Percentiles rank a stretch among this genome's conserved stretches.
These are phyloP conservation scores for Rhipidura dahli DNA, from an alignment of 2,113 vertebrate genomes.

Conservation along the genomic window DNA sequence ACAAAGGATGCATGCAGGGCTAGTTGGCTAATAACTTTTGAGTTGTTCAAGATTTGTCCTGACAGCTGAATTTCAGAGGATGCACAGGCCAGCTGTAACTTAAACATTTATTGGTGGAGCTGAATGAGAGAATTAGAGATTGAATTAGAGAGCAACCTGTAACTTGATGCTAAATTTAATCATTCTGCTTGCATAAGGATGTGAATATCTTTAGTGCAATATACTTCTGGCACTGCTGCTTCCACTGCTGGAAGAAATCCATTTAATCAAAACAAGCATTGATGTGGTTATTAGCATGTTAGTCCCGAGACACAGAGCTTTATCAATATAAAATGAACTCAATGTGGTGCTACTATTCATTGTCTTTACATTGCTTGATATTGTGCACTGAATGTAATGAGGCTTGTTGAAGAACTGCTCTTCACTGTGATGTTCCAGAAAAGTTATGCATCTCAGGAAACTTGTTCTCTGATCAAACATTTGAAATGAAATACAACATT, in stretches of 20 bases:
- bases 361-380: not conserved
- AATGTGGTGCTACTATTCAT: not conserved
- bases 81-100: not conserved
- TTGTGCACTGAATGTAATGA: not conserved
- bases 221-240: not conserved
- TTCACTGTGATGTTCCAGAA: not conserved
- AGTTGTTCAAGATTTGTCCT: not conserved
- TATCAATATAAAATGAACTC: conserved; percentile 20
- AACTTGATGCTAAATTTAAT: not conserved
- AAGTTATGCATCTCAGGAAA: not conserved
- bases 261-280: conserved; percentile 11
- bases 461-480: not conserved
- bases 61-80: not conserved
- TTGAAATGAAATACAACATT: not conserved
- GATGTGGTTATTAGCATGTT: not conserved
- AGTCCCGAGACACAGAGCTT: not conserved
- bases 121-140: not conserved
- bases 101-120: not conserved
- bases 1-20: not conserved
- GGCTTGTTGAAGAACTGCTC: not conserved
- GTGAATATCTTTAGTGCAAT: not conserved
- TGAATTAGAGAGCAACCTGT: not conserved
- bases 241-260: not conserved
- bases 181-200: not conserved
- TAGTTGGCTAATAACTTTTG: not conserved